Evolutionary conservation across 2,113 vertebrate species (phyloP), one percentile per base, ranked within the genome.

Genomic region (Thunnus maccoyii): DNA sequence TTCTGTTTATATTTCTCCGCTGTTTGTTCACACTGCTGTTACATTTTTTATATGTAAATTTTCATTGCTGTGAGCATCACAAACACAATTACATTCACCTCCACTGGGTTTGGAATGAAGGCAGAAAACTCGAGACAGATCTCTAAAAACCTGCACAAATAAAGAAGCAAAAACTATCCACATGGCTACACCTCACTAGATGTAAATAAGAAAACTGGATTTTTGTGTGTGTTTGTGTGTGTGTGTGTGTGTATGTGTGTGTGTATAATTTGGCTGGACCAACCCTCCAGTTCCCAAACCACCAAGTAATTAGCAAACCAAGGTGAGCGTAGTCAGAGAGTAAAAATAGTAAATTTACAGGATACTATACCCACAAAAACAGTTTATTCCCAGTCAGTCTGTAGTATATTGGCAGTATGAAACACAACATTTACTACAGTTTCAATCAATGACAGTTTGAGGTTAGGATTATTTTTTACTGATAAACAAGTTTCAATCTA

Each of bases 311-410:
- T 36, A 36, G 5, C 32, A 36, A 36, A 36, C 32, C 32, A 36
- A 36, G 4, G 7, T 5, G 36, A 41, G 36, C 36, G 8, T 9
- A 41, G 36, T 9, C 36, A 41, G 9, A 41, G 36, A 30, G 36
- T 2, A 51, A 62, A 51, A 36, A 36, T 14, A 18, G 8, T 27
- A n/a, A 71, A 66, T 58, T 16, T 13, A 54, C n/a, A 17, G 11
- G 10, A 52, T 15, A 27, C 14, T 14, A 2, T 1, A n/a, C 14
- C 36, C 36, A 41, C 51, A 78, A 68, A 60, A 69, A 61, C 0
- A 54, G 56, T 80, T 76, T 68, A 72, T 76, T 86, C 15, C 72
- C 32, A 18, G 46, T 67, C 46, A 61, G 12, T 75, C 50, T 63
- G 51, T 50, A 41, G 48, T 2, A 54, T 44, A 32, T 13, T 17